These are phyloP conservation scores for Neodontobutis hainanensis DNA, from an alignment of 2,113 vertebrate genomes.

Conservation along the genomic window DNA sequence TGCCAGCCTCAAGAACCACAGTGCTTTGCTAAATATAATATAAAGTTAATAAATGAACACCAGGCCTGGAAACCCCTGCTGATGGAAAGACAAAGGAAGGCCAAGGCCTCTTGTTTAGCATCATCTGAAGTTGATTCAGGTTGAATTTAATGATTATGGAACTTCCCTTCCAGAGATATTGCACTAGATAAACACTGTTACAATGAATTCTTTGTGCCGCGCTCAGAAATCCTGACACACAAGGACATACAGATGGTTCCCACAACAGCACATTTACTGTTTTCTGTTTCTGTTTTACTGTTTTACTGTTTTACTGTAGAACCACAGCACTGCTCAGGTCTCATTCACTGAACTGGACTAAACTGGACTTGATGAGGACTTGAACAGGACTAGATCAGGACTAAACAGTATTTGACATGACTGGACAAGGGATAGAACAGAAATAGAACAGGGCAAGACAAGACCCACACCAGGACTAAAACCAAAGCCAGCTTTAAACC, in stretches of 20 bases:
- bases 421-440: too few species aligned
- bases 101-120: not conserved
- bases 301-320: too few species aligned
- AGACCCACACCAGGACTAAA: too few species aligned
- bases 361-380: too few species aligned
- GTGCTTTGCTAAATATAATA: not conserved
- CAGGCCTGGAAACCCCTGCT: conserved; percentile 11
- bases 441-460: too few species aligned
- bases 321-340: not conserved
- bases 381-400: too few species aligned
- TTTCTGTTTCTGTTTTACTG: conserved; percentile 57
- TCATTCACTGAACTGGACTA: too few species aligned
- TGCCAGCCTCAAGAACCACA: not conserved
- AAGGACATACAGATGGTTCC: conserved; percentile 43
- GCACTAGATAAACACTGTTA: conserved; percentile 24
- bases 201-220: conserved; percentile 48
- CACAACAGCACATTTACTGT: conserved; percentile 43
- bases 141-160: conserved; percentile 20
- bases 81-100: not conserved
- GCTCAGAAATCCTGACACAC: conserved; percentile 39
- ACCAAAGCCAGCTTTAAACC: too few species aligned
- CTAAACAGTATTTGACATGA: too few species aligned
- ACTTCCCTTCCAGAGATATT: conserved; percentile 10
- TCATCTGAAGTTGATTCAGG: conserved; percentile 22
- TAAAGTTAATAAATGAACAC: conserved; percentile 5